Base-by-base conservation (phyloP, 2,888 invertebrate species). In the Eurytoma adleriae region DNA sequence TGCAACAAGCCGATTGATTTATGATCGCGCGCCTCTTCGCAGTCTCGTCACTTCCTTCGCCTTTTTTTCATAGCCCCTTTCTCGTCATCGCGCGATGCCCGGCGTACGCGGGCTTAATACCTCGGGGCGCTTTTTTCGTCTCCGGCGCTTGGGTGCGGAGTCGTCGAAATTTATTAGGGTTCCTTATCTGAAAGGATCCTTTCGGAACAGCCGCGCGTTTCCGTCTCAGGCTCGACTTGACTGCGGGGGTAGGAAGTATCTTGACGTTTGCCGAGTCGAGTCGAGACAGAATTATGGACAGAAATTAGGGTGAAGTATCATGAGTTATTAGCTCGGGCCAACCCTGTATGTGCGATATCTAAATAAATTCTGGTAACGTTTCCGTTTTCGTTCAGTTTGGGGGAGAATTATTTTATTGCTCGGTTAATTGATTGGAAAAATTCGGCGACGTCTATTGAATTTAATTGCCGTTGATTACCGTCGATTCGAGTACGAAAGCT, bases 271-370 rank as follows among this genome's bases (percentile, higher is more conserved):
- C 68, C 77, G 68, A 30, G 30, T 56, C 77, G 69, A 30, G 67
- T 57, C 50, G 77, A 70, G 69, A 64, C 69, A 66, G 70, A 78
- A 80, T 76, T 80, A 80, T 72, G 61, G 66, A 67, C 73, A 69
- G 66, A 69, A 80, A 80, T 78, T 73, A 81, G 80, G 76, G 77
- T 80, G 80, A 73, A 77, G 70, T 78, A 77, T 77, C 80, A 40
- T 78, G 75, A 81, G 78, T 81, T 81, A 81, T 81, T 81, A 78
- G 74, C 50, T 54, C 24, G 40, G 27, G n/a, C 20, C 54, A 79
- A 56, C 18, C 54, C 71, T 57, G 52, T 74, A 69, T 73, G 62
- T 56, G 30, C 27, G 54, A 78, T 66, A 78, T 78, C 78, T 61
- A 70, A 74, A 78, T 81, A 64, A 78, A 81, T 80, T 80, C n/a